Evolutionary conservation across 2,113 vertebrate species (phyloP), one percentile per base, ranked within the genome.

Genomic region (Anoura caudifer): DNA sequence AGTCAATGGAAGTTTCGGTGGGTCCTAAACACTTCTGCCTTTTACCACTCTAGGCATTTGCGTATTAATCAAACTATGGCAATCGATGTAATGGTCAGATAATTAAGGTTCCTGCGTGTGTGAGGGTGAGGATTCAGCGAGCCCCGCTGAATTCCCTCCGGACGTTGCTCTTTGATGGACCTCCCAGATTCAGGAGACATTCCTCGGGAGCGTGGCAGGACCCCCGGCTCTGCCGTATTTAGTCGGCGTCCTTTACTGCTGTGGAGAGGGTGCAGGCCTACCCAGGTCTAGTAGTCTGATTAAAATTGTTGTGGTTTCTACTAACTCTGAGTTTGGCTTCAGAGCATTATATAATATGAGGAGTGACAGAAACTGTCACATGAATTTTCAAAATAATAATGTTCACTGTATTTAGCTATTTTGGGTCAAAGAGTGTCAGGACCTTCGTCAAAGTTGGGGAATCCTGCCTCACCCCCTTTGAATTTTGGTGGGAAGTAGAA

Each of bases 31-130:
- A 94, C 72, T 54, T 90, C 79, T 95, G 79, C 61, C 15, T 93
- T 90, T 91, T 87, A 89, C 54, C 45, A 52, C 95, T 92, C n/a
- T 38, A 52, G 36, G 31, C 76, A 83, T 83, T 73, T 45, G 1
- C 83, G 70, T 86, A 38, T 96, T 96, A 97, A 90, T 89, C 83
- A 95, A 92, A 72, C 52, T n/a, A 61, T 8, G 43, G 67, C 73
- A 73, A 84, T 83, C 75, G 79, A 92, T 33, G 45, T 96, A 94
- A 83, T 95, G 63, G 50, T 83, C 80, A 73, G 54, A 82, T 96
- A 94, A 95, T 97, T 92, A 90, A 96, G 94, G 75, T 92, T 92
- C 95, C 89, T 90, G 81, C 65, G 41, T n/a, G 69, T 43, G 61
- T 56, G 95, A 95, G 91, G 70, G 50, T 31, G 41, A 56, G 61